Conservation (phyloP, 2,888 invertebrate species). For the Labia minor region DNA sequence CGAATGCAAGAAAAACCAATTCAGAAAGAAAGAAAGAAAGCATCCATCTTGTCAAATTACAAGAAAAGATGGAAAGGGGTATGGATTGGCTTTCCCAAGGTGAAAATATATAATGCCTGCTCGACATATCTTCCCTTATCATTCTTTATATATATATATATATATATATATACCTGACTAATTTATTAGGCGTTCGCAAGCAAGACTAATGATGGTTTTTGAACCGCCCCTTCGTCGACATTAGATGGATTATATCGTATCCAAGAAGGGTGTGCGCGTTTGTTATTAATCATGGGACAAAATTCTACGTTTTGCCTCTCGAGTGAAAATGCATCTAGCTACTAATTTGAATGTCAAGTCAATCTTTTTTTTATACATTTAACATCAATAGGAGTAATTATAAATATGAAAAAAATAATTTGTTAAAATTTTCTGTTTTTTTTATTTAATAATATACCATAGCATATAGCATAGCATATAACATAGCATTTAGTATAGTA, state of each 20-base stretch:
- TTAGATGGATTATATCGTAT: not conserved
- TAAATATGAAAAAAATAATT: too few relatives aligned
- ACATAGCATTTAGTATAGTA: too few relatives aligned
- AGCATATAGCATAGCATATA: too few relatives aligned
- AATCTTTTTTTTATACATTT: not conserved
- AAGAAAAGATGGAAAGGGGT: not conserved
- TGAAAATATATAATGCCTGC: not conserved
- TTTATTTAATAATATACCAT: too few relatives aligned
- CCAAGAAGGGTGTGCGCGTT: not conserved
- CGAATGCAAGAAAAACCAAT: too few relatives aligned
- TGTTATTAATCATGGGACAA: constrained; percentile 13
- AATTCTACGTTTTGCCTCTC: constrained; percentile 2
- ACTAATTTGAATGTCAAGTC: constrained; percentile 4
- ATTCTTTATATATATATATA: not conserved
- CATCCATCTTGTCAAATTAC: not conserved
- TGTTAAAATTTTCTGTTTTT: too few relatives aligned
- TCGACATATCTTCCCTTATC: not conserved
- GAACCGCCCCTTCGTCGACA: not conserved
- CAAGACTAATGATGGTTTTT: constrained; percentile 13
- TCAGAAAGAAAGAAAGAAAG: not conserved
- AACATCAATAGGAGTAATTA: too few relatives aligned
- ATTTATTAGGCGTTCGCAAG: not conserved
- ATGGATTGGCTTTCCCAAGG: not conserved
- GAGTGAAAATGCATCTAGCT: not conserved
- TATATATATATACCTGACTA: not conserved